Conservation (phyloP, 2,888 invertebrate species). For the Molanna angustata region DNA sequence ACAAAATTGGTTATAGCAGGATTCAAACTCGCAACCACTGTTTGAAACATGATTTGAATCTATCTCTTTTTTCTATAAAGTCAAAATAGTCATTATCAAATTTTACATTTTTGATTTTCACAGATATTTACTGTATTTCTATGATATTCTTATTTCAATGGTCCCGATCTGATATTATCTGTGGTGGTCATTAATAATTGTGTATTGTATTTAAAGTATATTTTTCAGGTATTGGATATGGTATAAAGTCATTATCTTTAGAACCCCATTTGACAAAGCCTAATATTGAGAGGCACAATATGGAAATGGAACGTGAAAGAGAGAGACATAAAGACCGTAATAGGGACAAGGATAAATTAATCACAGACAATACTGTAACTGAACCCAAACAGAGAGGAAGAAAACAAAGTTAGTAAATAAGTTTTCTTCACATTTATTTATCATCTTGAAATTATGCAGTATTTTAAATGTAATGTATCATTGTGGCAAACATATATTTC, state of each 20-base stretch:
- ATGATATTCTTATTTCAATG: background rate
- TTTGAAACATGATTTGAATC: no score
- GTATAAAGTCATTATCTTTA: constrained; percentile 47
- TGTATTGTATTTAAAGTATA: no score
- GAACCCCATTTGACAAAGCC: constrained; percentile 53
- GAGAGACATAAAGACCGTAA: constrained; percentile 36
- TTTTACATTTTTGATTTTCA: no score
- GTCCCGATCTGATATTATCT: background rate
- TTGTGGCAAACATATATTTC: no score
- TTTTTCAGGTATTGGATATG: constrained; percentile 21
- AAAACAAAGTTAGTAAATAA: constrained; percentile 29
- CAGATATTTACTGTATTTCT: no score
- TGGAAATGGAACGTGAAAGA: constrained; percentile 48
- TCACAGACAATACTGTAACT: constrained; percentile 33
- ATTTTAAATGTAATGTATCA: no score
- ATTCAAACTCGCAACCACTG: no score
- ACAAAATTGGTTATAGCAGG: no score
- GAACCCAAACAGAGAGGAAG: constrained; percentile 22
- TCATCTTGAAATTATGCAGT: no score
- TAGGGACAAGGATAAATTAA: constrained; percentile 33
- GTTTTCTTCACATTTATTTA: no score
- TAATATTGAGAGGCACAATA: constrained; percentile 53
- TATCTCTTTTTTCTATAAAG: no score
- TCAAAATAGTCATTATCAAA: no score
- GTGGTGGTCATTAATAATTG: background rate